These are phyloP conservation scores for Phacellophora camtschatica DNA, from an alignment of 30 jellyfish, hydroid and myxozoan species.

Conservation along the genomic window DNA sequence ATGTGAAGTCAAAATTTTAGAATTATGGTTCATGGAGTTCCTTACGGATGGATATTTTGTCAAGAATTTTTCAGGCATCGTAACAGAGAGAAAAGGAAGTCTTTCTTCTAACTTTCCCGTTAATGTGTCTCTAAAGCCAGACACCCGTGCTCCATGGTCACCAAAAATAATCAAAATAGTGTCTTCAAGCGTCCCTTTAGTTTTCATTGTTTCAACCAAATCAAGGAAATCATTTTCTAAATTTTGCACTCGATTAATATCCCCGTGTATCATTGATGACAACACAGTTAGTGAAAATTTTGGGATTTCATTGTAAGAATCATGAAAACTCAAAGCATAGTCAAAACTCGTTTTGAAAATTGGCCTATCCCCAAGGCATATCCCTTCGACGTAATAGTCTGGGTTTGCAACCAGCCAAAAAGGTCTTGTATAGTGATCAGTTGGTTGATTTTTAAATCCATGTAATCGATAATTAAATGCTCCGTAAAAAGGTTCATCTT, in stretches of 20 bases:
- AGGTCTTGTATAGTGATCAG: slow-evolving; percentile 71
- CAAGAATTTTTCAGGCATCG: slow-evolving; percentile 37
- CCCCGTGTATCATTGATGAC: slow-evolving; percentile 59
- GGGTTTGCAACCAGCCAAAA: slow-evolving; percentile 58
- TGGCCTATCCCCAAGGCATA: slow-evolving; percentile 40
- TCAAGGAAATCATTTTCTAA: slow-evolving; percentile 41
- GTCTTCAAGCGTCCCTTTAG: slow-evolving; percentile 12
- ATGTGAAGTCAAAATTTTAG: slow-evolving; percentile 66
- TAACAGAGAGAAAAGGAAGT: slow-evolving; percentile 70
- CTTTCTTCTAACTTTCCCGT: slow-evolving; percentile 88
- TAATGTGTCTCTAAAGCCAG: slow-evolving; percentile 72
- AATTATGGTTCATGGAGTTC: slow-evolving; percentile 44
- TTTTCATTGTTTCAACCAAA: slow-evolving; percentile 4
- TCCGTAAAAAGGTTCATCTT: slow-evolving; percentile 65
- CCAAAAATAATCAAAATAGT: slow-evolving; percentile 70
- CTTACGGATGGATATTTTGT: neutral
- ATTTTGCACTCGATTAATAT: slow-evolving; percentile 8
- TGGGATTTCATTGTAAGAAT: slow-evolving; percentile 28
- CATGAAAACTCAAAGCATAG: slow-evolving; percentile 14
- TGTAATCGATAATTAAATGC: slow-evolving; percentile 62
- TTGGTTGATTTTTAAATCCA: slow-evolving; percentile 70
- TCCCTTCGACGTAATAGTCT: neutral
- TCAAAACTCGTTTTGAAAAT: slow-evolving; percentile 40
- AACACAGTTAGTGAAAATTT: slow-evolving; percentile 34
- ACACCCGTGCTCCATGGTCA: slow-evolving; percentile 78